Evolutionary conservation across 2,888 invertebrate genomes (phyloP).

Genomic region (Miltochrista miniata): DNA sequence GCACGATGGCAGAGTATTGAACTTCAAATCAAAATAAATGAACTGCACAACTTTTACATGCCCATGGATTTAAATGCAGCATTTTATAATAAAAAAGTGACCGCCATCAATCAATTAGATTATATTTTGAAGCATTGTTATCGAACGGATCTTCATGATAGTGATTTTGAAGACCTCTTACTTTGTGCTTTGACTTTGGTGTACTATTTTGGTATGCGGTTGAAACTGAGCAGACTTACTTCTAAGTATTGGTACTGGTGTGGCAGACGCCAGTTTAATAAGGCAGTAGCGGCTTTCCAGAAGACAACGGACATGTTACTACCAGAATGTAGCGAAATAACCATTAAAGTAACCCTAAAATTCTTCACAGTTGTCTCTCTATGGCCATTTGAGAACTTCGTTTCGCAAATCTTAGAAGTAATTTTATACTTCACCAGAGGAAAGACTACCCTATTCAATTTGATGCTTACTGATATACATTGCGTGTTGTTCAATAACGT

Average conservation of each 20-base stretch:
- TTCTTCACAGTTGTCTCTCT: slow-evolving; percentile 53
- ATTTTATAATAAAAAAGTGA: slow-evolving; percentile 44
- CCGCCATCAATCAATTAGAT: slow-evolving; percentile 44
- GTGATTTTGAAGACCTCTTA: slow-evolving; percentile 50
- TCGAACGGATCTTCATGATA: slow-evolving; percentile 42
- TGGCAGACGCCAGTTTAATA: slow-evolving; percentile 48
- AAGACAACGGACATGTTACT: slow-evolving; percentile 52
- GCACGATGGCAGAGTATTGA: slow-evolving; percentile 5
- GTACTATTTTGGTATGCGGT: slow-evolving; percentile 63
- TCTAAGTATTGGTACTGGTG: slow-evolving; percentile 47
- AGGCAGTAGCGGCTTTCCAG: slow-evolving; percentile 54
- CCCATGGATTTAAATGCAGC: slow-evolving; percentile 51
- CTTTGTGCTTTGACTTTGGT: slow-evolving; percentile 55
- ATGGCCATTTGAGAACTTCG: slow-evolving; percentile 62
- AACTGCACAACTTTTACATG: slow-evolving; percentile 41
- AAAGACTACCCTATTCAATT: slow-evolving; percentile 51
- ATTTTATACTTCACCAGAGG: slow-evolving; percentile 54
- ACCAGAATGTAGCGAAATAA: slow-evolving; percentile 54
- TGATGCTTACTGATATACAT: slow-evolving; percentile 63
- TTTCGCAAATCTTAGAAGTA: slow-evolving; percentile 58
- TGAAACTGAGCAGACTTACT: slow-evolving; percentile 48
- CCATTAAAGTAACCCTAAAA: slow-evolving; percentile 53
- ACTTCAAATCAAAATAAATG: slow-evolving; percentile 46
- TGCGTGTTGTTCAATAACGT: slow-evolving; percentile 52
- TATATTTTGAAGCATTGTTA: slow-evolving; percentile 42